Evolutionary conservation across 2,113 vertebrate species (phyloP).

Genomic region (Protobothrops mucrosquamatus): DNA sequence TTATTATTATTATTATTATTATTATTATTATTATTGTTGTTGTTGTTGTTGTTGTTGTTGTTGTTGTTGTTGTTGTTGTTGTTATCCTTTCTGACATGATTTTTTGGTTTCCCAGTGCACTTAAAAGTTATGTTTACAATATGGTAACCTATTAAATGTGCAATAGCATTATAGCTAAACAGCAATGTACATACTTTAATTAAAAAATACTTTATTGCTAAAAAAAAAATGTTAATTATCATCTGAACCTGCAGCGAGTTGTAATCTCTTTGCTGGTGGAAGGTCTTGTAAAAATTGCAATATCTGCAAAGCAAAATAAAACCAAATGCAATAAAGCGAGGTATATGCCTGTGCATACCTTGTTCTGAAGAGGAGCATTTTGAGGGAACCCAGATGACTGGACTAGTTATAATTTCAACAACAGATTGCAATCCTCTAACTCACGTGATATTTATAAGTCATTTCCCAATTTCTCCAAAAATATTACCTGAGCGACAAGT

Average conservation of each 20-base stretch:
- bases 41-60: no score
- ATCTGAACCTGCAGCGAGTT: background rate
- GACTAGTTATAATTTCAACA: background rate
- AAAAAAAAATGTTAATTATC: background rate
- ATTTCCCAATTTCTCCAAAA: background rate
- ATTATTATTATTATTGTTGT: no score
- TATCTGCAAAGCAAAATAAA: background rate
- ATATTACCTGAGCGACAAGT: background rate
- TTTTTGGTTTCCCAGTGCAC: background rate
- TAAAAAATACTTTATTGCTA: background rate
- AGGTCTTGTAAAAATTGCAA: background rate
- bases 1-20: no score
- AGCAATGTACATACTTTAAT: background rate
- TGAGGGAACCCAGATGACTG: background rate
- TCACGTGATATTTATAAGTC: background rate
- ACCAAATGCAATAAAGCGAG: background rate
- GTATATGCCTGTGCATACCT: background rate
- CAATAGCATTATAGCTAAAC: background rate
- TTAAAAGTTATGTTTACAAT: background rate
- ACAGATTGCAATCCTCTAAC: no score
- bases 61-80: no score
- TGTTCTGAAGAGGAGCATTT: background rate
- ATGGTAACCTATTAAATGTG: background rate
- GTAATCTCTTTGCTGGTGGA: background rate
- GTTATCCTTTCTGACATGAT: no score